A percentile compares a stretch with the other conserved stretches of the same genome.
These are phyloP conservation scores for Cololabis saira DNA, from an alignment of 2,113 vertebrate genomes.

Conservation along the genomic window DNA sequence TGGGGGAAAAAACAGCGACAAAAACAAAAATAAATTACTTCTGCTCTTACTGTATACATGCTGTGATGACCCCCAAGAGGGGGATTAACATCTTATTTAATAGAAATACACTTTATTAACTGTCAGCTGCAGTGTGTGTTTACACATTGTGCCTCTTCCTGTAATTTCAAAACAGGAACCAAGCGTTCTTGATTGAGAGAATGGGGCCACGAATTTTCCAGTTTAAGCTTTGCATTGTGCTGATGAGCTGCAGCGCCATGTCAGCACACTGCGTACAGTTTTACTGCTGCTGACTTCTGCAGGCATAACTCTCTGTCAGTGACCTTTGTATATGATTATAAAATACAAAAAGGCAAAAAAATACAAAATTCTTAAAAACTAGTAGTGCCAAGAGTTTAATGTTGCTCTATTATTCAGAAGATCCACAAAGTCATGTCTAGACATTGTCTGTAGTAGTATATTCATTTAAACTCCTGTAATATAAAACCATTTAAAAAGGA, in stretches of 20 bases:
- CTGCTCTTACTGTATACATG: not conserved
- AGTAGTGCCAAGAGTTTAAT: too few relatives aligned
- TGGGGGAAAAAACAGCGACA: too few relatives aligned
- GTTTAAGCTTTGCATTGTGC: constrained; percentile 45
- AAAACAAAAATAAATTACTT: not conserved
- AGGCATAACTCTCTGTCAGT: constrained; percentile 8
- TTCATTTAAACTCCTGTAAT: too few relatives aligned
- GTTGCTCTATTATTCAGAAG: too few relatives aligned
- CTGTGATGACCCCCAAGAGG: constrained; percentile 3
- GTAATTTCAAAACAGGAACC: constrained; percentile 63
- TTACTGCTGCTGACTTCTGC: constrained; percentile 41
- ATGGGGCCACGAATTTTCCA: constrained; percentile 48
- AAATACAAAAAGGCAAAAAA: constrained; percentile 20
- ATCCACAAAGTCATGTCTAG: too few relatives aligned
- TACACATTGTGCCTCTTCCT: constrained; percentile 51
- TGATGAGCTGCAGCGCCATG: constrained; percentile 39
- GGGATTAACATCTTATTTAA: constrained; percentile 6
- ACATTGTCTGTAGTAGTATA: too few relatives aligned
- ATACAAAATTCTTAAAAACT: not conserved
- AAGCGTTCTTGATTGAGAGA: constrained; percentile 46
- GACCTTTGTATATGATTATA: constrained; percentile 21
- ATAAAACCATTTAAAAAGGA: too few relatives aligned
- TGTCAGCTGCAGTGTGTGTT: constrained; percentile 20
- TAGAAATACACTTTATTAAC: constrained; percentile 36
- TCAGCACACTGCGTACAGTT: constrained; percentile 50